Base-by-base conservation (phyloP, 2,888 invertebrate species). In the Hirtodrosophila trivittata region DNA sequence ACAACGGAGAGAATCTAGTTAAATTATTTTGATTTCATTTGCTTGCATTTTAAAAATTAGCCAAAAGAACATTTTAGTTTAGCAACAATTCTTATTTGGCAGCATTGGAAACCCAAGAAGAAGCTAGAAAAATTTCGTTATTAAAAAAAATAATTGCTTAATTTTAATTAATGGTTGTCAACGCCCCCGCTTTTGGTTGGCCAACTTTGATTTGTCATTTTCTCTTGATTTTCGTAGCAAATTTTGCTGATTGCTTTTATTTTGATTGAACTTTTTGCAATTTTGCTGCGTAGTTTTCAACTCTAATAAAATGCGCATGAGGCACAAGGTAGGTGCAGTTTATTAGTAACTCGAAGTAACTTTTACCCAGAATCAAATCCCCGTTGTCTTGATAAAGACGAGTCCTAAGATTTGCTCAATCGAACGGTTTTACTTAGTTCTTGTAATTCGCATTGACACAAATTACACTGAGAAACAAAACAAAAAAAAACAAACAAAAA, bases 291-390 rank as follows among this genome's bases (percentile, higher is more conserved):
- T 81, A 78, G 80, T 81, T 81, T 81, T 81, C 85, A 81, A 81
- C 80, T 81, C 80, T 69, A 63, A 64, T 21, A 42, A 37, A 58
- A 56, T 4, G 75, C 78, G 82, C 82, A 82, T 77, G 82, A 63
- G 84, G 78, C 84, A 77, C 74, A 83, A 78, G 84, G 84, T 83
- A 78, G 84, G 84, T 78, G 78, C 83, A 76, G 84, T 80, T 76
- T 76, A 59, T 83, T 59, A 60, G 39, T 49, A 59, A 59, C 62
- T 62, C 60, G 42, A 76, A 9, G 30, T 30, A 35, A 70, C 54
- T 26, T 55, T 38, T 50, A 52, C 18, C 28, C 47, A 13, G 21
- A 51, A 39, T 38, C 54, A 49, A 21, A n/a, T 9, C 37, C 18
- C 32, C 13, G 33, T 46, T 69, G 37, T 47, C 26, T 64, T 54